Percentiles rank a stretch among this genome's conserved stretches.
Conservation (phyloP, 2,113 vertebrate genomes). For the Gopherus evgoodei region DNA sequence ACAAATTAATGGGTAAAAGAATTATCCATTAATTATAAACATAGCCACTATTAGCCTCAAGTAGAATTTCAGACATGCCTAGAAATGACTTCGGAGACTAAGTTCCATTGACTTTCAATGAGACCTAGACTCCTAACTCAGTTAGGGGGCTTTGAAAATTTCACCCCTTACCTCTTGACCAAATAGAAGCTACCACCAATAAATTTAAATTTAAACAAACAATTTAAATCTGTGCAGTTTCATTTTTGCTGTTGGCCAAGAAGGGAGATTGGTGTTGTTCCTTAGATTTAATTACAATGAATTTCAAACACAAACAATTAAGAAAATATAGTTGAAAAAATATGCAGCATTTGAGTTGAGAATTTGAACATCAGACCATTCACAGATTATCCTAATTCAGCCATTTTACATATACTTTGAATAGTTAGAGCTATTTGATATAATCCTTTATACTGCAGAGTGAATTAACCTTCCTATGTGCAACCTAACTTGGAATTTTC, state of each 20-base stretch:
- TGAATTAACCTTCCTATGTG: no score
- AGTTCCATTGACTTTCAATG: neutral
- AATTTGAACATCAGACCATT: neutral
- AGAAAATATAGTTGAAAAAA: slow-evolving; percentile 28
- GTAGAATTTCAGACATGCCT: neutral
- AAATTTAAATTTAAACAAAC: neutral
- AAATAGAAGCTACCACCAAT: neutral
- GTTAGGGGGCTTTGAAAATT: neutral
- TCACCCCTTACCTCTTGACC: slow-evolving; percentile 1
- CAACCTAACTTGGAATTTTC: neutral
- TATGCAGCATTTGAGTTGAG: slow-evolving; percentile 27
- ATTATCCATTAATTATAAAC: neutral
- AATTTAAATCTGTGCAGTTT: neutral
- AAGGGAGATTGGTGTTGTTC: no score
- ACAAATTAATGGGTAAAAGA: neutral
- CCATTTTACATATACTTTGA: neutral
- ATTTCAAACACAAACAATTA: slow-evolving; percentile 43
- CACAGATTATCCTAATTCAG: neutral
- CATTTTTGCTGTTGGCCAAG: neutral
- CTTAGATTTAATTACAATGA: neutral
- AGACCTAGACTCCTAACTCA: neutral
- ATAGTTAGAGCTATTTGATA: no score
- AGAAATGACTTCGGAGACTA: neutral
- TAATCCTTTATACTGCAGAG: no score
- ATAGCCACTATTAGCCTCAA: neutral